These are phyloP conservation scores for Bryconaethiops microstoma DNA, from an alignment of 2,797 vertebrate genomes.

Conservation along the genomic window DNA sequence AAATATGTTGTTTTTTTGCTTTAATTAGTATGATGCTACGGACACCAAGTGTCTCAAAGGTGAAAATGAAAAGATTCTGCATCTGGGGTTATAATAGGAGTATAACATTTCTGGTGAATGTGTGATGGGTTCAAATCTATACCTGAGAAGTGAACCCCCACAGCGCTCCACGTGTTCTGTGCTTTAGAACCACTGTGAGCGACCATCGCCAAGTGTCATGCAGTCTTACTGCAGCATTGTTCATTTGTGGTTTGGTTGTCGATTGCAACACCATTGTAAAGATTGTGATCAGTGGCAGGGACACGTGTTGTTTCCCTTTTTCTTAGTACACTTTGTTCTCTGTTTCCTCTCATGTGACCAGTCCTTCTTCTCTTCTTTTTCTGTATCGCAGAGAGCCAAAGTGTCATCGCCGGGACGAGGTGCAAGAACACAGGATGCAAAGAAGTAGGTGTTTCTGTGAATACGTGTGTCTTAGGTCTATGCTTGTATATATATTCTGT, in stretches of 20 bases:
- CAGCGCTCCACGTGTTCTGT: background rate
- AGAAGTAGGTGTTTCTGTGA: slow-evolving; percentile 75
- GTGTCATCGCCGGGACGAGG: slow-evolving; percentile 72
- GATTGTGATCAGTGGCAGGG: background rate
- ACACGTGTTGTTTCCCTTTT: slow-evolving; percentile 1
- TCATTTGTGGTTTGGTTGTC: background rate
- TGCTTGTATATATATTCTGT: background rate
- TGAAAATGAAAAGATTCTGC: no score
- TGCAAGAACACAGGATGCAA: slow-evolving; percentile 93
- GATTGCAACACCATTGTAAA: background rate
- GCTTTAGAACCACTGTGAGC: background rate
- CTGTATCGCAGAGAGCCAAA: slow-evolving; percentile 66
- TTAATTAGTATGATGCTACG: no score
- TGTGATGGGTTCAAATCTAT: background rate
- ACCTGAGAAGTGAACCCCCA: background rate
- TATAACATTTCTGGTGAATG: background rate
- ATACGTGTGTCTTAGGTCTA: slow-evolving; percentile 1
- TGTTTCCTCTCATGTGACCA: slow-evolving; percentile 17
- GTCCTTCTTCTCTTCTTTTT: slow-evolving; percentile 43
- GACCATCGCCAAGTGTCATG: background rate
- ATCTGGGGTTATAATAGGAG: no score
- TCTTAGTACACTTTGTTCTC: slow-evolving; percentile 1
- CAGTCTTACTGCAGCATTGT: background rate
- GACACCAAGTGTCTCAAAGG: no score
- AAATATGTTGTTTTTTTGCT: no score